Conservation (phyloP, 2,113 vertebrate genomes). For the Psilopsiagon aymara region DNA sequence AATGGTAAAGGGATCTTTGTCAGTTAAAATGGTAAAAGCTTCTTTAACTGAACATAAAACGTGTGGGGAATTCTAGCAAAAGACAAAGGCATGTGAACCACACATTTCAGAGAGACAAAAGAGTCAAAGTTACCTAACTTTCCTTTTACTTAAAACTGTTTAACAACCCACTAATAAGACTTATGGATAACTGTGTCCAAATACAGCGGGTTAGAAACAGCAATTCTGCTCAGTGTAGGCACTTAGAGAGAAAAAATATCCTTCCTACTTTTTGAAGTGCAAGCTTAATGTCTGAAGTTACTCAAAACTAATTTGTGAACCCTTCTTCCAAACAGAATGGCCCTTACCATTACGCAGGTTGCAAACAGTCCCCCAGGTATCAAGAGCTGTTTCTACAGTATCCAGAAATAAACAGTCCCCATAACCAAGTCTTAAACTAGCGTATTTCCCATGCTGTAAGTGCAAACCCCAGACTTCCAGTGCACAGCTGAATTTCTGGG, state of each 20-base stretch:
- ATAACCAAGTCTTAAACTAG: neutral
- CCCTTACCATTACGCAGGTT: neutral
- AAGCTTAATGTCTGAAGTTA: neutral
- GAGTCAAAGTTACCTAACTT: neutral
- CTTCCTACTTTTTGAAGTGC: neutral
- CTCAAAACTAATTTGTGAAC: neutral
- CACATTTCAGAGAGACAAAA: neutral
- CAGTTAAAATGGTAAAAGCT: neutral
- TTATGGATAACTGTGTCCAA: neutral
- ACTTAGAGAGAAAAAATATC: neutral
- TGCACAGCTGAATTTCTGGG: neutral
- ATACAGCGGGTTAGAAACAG: neutral
- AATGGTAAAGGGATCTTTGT: neutral
- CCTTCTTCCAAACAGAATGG: neutral
- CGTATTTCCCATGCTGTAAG: neutral
- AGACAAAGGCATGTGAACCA: neutral
- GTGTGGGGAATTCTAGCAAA: neutral
- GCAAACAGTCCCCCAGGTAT: neutral
- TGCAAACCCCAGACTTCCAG: neutral
- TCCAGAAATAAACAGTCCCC: neutral
- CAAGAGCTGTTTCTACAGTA: neutral
- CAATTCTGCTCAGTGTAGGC: neutral
- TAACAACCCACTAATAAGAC: neutral
- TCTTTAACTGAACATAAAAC: neutral
- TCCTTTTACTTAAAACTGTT: neutral